Percentiles rank a stretch among this genome's conserved stretches.
These are phyloP conservation scores for Pogonocichla stellata DNA, from an alignment of 2,113 vertebrate species.

Conservation along the genomic window DNA sequence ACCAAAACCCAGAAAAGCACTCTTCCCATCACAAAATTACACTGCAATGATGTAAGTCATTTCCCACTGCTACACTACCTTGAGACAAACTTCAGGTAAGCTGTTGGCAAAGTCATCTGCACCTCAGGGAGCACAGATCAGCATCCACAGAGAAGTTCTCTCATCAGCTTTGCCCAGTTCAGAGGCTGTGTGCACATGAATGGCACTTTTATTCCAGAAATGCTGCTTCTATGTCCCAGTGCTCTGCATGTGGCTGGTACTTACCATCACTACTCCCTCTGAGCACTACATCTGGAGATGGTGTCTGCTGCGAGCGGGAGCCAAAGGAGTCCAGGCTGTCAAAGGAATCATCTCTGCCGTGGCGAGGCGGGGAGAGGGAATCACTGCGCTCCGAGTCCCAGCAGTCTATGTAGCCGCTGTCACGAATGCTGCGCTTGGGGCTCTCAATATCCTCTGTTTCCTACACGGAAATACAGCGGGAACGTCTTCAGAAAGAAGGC, in stretches of 20 bases:
- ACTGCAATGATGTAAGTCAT: constrained; percentile 41
- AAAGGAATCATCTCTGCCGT: constrained; percentile 94
- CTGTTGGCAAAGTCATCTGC: constrained; percentile 12
- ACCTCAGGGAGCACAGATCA: constrained; percentile 7
- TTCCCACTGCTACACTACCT: background rate
- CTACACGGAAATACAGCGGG: constrained; percentile 67
- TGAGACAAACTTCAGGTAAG: constrained; percentile 17
- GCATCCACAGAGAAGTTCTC: background rate
- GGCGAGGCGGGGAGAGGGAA: constrained; percentile 91
- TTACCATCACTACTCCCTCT: constrained; percentile 95
- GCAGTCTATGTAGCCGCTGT: constrained; percentile 97
- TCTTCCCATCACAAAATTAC: constrained; percentile 8
- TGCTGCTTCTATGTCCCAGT: accelerated
- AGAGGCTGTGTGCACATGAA: background rate
- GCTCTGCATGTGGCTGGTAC: background rate
- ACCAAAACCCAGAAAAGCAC: constrained; percentile 2
- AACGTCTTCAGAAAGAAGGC: background rate
- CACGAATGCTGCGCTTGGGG: constrained; percentile 89
- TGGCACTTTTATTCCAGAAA: background rate
- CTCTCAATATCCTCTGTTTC: constrained; percentile 91
- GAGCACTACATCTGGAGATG: constrained; percentile 93
- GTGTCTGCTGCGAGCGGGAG: constrained; percentile 93
- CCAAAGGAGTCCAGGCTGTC: constrained; percentile 99
- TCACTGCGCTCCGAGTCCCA: constrained; percentile 98
- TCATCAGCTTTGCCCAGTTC: background rate